Percentiles rank a stretch among this genome's conserved stretches.
These are phyloP conservation scores for Ophthalmolycus amberensis DNA, from an alignment of 2,113 vertebrate genomes.

Conservation along the genomic window DNA sequence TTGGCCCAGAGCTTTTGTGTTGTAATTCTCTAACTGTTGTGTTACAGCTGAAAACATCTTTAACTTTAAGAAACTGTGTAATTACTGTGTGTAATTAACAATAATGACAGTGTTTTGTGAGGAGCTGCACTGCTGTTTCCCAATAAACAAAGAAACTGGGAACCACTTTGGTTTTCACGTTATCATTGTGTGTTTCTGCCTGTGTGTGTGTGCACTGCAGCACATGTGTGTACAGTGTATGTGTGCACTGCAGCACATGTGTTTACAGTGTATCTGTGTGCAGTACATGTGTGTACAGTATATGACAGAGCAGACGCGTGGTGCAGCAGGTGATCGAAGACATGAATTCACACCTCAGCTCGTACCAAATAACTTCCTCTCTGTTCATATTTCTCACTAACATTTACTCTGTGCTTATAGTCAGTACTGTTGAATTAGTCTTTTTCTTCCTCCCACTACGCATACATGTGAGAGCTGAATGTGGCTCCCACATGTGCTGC, in stretches of 20 bases:
- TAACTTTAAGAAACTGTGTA: not conserved
- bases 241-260: not conserved
- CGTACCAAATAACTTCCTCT: not conserved
- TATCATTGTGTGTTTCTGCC: not conserved
- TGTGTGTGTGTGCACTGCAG: not conserved
- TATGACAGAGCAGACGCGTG: not conserved
- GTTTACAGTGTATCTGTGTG: not conserved
- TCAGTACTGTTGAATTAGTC: not conserved
- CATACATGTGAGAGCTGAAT: slow-evolving; percentile 34
- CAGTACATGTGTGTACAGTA: not conserved
- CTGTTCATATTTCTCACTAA: slow-evolving; percentile 6
- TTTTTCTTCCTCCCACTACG: not conserved
- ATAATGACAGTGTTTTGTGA: slow-evolving; percentile 36
- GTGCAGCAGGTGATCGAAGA: slow-evolving; percentile 38
- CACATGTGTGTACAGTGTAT: not conserved
- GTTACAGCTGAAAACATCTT: not conserved
- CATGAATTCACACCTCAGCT: not conserved
- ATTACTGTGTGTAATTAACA: slow-evolving; percentile 20
- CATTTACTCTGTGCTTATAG: slow-evolving; percentile 5
- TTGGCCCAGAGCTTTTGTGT: slow-evolving; percentile 6
- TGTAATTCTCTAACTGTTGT: slow-evolving; percentile 2
- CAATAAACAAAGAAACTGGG: slow-evolving; percentile 69
- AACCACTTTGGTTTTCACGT: slow-evolving; percentile 30
- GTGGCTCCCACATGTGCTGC: slow-evolving; percentile 55
- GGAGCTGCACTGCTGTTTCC: slow-evolving; percentile 17